Evolutionary conservation across 2,888 invertebrate genomes (phyloP), one percentile per base, ranked within the genome.

Genomic region (Spicauda simplicius): DNA sequence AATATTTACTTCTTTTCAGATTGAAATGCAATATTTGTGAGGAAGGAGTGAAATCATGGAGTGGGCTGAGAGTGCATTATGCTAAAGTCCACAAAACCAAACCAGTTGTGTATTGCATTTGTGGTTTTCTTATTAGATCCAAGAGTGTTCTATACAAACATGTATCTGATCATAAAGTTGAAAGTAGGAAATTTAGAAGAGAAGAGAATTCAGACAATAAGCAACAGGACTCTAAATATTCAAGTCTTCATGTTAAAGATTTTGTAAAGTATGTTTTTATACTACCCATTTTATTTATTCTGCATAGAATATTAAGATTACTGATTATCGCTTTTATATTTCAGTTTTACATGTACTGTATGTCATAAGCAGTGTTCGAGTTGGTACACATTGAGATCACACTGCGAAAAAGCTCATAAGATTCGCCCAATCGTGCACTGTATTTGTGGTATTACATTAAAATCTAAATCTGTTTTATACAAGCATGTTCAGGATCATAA

Each of bases 401-500:
- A 94, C 72, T 87, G 86, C 70, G 82, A 87, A 69, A 75, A 73
- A 45, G 65, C 66, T 16, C 94, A 94, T 67, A 82, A 88, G 48
- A 80, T 80, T 33, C 72, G 82, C 45, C 91, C 94, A 0, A 80
- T 87, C 18, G 93, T 94, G 0, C 79, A 84, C 59, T 94, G 94
- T 74, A 78, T 81, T 37, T 94, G 94, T 74, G 94, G 94, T 5
- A 87, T 91, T 48, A 83, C 86, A 4, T 82, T 94, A 14, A 91
- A 91, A 70, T 94, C 94, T 11, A 91, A 93, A 77, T 91, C 93
- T 14, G 90, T 91, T 54, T 86, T 94, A 76, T 94, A 94, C 73
- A 93, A 93, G 78, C 94, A 94, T 75, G 85, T 94, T 48, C 87
- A 92, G 70, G 93, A 93, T 73, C 94, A 94, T 75, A 93, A 90